These are phyloP conservation scores for Phrynocephalus vlangalii DNA, from an alignment of 2,797 vertebrate genomes.

Conservation along the genomic window DNA sequence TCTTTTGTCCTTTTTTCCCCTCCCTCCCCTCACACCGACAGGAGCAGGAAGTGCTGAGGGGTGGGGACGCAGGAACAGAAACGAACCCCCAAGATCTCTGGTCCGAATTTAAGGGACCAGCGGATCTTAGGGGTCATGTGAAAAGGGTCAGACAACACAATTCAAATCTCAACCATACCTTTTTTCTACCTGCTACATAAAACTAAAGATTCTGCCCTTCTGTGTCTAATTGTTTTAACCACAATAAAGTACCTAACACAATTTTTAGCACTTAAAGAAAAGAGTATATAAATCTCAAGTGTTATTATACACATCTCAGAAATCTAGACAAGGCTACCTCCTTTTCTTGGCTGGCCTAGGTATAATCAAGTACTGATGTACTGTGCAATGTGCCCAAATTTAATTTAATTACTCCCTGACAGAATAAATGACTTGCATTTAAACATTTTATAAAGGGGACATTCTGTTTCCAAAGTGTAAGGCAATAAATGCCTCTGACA, in stretches of 20 bases:
- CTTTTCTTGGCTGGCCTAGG: not conserved
- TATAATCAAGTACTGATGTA: conserved; percentile 6
- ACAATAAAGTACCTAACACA: not conserved
- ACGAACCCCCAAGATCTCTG: too few species aligned
- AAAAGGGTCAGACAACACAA: not conserved
- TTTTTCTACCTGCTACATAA: not conserved
- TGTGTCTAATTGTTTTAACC: not conserved
- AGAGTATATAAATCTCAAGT: not conserved
- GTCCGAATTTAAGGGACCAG: too few species aligned
- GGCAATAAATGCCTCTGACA: not conserved
- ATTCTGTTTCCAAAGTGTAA: conserved; percentile 9
- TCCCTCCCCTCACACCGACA: too few species aligned
- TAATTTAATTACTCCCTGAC: conserved; percentile 22
- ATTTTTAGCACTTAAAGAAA: not conserved
- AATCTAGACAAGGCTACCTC: not conserved
- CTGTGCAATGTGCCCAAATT: not conserved
- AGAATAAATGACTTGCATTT: not conserved
- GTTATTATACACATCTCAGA: not conserved
- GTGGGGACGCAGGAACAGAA: too few species aligned
- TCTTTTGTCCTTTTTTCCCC: too few species aligned
- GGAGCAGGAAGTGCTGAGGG: too few species aligned
- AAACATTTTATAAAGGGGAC: conserved; percentile 35
- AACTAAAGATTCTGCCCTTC: too few species aligned
- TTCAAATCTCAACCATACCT: not conserved
- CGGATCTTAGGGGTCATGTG: too few species aligned